A percentile compares a stretch with the other conserved stretches of the same genome.
These are phyloP conservation scores for Xyrichtys novacula DNA, from an alignment of 2,797 vertebrate genomes.

Conservation along the genomic window DNA sequence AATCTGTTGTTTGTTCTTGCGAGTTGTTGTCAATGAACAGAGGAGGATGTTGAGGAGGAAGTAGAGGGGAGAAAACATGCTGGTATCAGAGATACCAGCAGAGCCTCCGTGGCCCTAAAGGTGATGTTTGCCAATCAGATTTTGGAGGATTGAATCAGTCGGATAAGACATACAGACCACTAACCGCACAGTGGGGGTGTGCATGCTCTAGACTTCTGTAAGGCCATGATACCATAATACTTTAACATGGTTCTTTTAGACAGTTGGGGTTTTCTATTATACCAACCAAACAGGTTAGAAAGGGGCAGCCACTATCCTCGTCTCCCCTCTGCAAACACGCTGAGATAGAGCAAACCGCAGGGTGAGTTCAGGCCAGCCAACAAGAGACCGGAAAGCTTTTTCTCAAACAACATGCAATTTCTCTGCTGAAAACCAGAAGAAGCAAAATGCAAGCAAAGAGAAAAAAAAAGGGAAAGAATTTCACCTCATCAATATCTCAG, in stretches of 20 bases:
- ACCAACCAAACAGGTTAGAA: constrained; percentile 24
- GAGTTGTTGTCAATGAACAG: constrained; percentile 73
- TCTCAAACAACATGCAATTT: constrained; percentile 31
- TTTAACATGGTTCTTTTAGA: constrained; percentile 30
- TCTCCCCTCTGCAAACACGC: constrained; percentile 51
- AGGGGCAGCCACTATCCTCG: not conserved
- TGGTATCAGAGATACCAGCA: constrained; percentile 67
- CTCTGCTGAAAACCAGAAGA: constrained; percentile 54
- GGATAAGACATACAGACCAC: constrained; percentile 43
- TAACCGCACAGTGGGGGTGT: constrained; percentile 16
- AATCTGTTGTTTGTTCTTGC: constrained; percentile 79
- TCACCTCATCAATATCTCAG: constrained; percentile 65
- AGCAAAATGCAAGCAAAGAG: constrained; percentile 31
- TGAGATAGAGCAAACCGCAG: constrained; percentile 35
- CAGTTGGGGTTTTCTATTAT: constrained; percentile 25
- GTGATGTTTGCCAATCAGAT: constrained; percentile 70
- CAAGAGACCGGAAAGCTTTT: constrained; percentile 34
- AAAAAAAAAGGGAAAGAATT: constrained; percentile 27
- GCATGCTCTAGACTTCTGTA: constrained; percentile 25
- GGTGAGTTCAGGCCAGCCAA: constrained; percentile 53
- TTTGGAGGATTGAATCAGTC: constrained; percentile 51
- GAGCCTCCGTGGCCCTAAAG: constrained; percentile 57
- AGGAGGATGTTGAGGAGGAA: constrained; percentile 64
- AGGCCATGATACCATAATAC: constrained; percentile 25
- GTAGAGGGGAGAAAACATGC: constrained; percentile 57